Evolutionary conservation across 2,888 invertebrate genomes (phyloP).

Genomic region (Dasysyrphus tricinctus): DNA sequence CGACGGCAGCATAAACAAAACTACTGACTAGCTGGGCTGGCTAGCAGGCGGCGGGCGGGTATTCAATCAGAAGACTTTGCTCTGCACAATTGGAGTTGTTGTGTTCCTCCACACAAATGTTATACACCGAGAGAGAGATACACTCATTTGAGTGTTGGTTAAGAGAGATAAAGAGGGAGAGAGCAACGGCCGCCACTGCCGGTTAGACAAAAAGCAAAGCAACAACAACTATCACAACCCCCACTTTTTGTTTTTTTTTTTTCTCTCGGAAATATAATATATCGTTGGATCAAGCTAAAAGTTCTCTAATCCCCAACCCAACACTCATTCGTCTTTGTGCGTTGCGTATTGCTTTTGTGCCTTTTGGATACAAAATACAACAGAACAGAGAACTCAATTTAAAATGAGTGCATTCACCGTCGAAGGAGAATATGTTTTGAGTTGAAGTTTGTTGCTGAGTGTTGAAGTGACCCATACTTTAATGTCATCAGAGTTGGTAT

Average conservation of each 20-base stretch:
- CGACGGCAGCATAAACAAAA: conserved; percentile 75
- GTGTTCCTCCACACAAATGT: conserved; percentile 32
- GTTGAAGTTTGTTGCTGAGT: conserved; percentile 37
- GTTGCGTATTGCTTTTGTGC: conserved; percentile 31
- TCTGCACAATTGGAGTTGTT: conserved; percentile 69
- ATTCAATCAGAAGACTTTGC: conserved; percentile 61
- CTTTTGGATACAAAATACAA: conserved; percentile 20
- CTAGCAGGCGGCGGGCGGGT: conserved; percentile 73
- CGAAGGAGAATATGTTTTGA: conserved; percentile 62
- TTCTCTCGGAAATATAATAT: conserved; percentile 37
- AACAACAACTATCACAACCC: conserved; percentile 36
- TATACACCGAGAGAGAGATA: conserved; percentile 41
- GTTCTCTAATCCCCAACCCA: conserved; percentile 42
- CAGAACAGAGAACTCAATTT: conserved; percentile 34
- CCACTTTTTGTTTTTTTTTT: conserved; percentile 44
- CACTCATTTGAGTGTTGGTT: conserved; percentile 29
- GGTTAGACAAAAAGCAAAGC: conserved; percentile 15
- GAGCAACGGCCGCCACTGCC: conserved; percentile 16
- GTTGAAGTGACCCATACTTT: conserved; percentile 39
- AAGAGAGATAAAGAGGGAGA: conserved; percentile 48
- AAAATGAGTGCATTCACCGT: conserved; percentile 38
- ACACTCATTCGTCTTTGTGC: conserved; percentile 16
- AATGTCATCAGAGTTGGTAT: conserved; percentile 13
- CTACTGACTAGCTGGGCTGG: conserved; percentile 65
- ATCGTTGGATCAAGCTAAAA: conserved; percentile 37